Conservation (phyloP, 2,113 vertebrate species). For the Sphaerodactylus townsendi region DNA sequence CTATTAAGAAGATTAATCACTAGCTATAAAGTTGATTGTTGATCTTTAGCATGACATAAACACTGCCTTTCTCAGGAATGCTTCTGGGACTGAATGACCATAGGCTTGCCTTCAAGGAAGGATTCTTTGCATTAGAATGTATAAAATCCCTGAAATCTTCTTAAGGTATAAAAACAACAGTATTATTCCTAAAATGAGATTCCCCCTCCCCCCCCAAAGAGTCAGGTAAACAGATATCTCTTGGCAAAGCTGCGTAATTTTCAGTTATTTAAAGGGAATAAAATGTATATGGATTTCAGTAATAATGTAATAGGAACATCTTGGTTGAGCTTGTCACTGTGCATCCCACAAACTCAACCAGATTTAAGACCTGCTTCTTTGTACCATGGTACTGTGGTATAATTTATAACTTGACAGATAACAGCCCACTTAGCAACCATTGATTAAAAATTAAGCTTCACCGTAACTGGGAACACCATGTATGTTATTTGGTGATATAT, state of each 20-base stretch:
- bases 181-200: constrained; percentile 46
- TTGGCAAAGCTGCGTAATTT: constrained; percentile 39
- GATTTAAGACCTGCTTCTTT: neutral
- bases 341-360: neutral
- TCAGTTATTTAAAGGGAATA: constrained; percentile 3
- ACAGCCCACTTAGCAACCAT: neutral
- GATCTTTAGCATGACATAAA: constrained; percentile 56
- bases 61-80: constrained; percentile 24
- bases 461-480: constrained; percentile 19
- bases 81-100: constrained; percentile 47
- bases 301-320: constrained; percentile 23
- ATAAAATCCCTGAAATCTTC: constrained; percentile 15
- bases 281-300: constrained; percentile 32
- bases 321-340: neutral
- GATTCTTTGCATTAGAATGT: neutral
- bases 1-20: constrained; percentile 56
- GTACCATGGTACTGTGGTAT: constrained; percentile 13
- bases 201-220: no score
- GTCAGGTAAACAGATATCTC: constrained; percentile 55
- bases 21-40: constrained; percentile 51
- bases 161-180: constrained; percentile 32
- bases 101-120: constrained; percentile 50
- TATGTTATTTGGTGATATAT: constrained; percentile 13
- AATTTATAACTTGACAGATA: constrained; percentile 30
- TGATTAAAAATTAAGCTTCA: constrained; percentile 5